Percentiles rank a stretch among this genome's conserved stretches.
phyloP scores from a whole-genome alignment of 2,888 invertebrate genomes.

The Morpho helenor region DNA sequence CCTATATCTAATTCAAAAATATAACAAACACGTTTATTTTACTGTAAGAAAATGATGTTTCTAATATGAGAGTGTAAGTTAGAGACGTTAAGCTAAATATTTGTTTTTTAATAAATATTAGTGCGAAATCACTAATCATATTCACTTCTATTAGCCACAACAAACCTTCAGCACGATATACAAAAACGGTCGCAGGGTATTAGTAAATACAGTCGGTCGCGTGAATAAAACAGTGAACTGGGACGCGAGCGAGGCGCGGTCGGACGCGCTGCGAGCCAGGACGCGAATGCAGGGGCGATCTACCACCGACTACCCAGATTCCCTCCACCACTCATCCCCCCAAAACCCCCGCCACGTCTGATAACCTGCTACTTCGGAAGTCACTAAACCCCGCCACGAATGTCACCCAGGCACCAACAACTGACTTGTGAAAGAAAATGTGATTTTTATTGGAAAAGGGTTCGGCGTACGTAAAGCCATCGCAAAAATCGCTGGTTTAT shows the following conservation, averaged over 20 bases:
- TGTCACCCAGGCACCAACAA: conserved; percentile 65
- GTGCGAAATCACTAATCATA: conserved; percentile 42
- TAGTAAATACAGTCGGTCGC: conserved; percentile 48
- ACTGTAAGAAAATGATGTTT: background rate
- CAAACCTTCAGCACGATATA: conserved; percentile 52
- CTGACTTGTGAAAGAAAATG: conserved; percentile 67
- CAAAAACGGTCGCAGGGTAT: conserved; percentile 37
- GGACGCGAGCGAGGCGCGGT: conserved; percentile 48
- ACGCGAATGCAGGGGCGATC: conserved; percentile 68
- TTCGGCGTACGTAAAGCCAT: conserved; percentile 55
- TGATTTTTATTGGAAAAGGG: conserved; percentile 70
- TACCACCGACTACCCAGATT: conserved; percentile 61
- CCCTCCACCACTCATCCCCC: conserved; percentile 39
- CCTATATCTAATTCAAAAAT: too few relatives aligned
- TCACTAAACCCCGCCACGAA: conserved; percentile 75
- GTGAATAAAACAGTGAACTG: conserved; percentile 26
- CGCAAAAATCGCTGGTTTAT: conserved; percentile 59
- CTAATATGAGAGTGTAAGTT: background rate
- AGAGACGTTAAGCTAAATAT: too few relatives aligned
- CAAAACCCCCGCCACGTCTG: conserved; percentile 50
- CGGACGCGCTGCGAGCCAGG: conserved; percentile 57
- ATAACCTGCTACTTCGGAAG: conserved; percentile 79
- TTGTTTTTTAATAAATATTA: background rate
- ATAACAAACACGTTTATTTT: too few relatives aligned
- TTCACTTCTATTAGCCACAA: conserved; percentile 63